Conservation (phyloP, 2,113 vertebrate genomes). For the Campylomormyrus numenius region DNA sequence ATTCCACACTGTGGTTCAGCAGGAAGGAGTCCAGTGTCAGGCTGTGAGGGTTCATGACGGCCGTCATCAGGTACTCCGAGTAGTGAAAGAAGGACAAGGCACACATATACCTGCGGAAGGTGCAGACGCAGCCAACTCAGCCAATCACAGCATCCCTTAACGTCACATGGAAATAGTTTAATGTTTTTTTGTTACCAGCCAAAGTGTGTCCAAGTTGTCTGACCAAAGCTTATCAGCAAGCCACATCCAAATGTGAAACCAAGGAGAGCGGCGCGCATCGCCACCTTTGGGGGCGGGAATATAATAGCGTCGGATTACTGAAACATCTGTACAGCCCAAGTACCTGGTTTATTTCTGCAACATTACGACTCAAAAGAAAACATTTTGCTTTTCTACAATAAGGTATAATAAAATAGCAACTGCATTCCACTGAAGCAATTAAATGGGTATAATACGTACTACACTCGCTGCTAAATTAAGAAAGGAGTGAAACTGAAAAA, state of each 20-base stretch:
- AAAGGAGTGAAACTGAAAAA: background rate
- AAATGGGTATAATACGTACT: background rate
- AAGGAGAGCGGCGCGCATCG: conserved; percentile 83
- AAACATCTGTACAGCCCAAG: background rate
- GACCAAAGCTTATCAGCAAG: conserved; percentile 74
- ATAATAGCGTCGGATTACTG: background rate
- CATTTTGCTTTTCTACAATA: background rate
- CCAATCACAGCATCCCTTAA: background rate
- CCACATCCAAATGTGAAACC: conserved; percentile 90
- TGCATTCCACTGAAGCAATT: background rate
- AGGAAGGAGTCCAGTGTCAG: conserved; percentile 92
- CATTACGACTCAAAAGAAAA: background rate
- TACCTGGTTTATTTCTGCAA: background rate
- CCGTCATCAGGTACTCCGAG: conserved; percentile 91
- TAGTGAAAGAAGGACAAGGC: conserved; percentile 93
- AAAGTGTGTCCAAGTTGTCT: conserved; percentile 86
- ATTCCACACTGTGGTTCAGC: conserved; percentile 94
- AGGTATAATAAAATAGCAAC: background rate
- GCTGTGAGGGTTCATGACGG: conserved; percentile 89
- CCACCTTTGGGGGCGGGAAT: conserved; percentile 63
- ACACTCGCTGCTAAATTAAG: background rate
- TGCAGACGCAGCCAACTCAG: background rate
- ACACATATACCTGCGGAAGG: conserved; percentile 82
- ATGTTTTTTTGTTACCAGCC: conserved; percentile 69
- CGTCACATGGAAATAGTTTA: background rate